These are phyloP conservation scores for Eledona agricola DNA, from an alignment of 2,888 invertebrate species.

Conservation along the genomic window DNA sequence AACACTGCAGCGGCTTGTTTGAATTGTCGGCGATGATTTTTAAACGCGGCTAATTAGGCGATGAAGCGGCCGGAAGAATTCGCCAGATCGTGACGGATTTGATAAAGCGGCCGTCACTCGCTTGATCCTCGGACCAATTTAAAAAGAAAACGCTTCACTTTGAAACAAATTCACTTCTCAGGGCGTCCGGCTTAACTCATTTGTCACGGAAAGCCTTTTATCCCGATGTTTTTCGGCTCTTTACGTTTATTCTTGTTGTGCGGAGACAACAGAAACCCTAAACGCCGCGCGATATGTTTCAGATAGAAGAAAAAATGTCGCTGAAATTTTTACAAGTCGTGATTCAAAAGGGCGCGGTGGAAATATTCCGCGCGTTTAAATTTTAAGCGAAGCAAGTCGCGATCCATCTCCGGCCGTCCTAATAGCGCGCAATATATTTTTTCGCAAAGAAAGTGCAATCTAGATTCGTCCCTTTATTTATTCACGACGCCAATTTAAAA, in stretches of 20 bases:
- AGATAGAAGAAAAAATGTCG: no score
- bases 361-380: no score
- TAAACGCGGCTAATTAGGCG: slow-evolving; percentile 27
- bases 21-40: slow-evolving; percentile 29
- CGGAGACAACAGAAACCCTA: no score
- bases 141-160: slow-evolving; percentile 33
- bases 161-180: slow-evolving; percentile 42
- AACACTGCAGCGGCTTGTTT: slow-evolving; percentile 24
- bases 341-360: no score
- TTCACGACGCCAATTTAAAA: slow-evolving; percentile 22
- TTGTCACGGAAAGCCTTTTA: slow-evolving; percentile 42
- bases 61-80: not conserved
- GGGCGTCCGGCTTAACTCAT: slow-evolving; percentile 40
- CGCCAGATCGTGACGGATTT: slow-evolving; percentile 9
- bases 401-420: no score
- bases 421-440: no score
- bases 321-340: no score
- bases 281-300: no score
- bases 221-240: slow-evolving; percentile 21
- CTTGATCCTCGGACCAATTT: slow-evolving; percentile 24
- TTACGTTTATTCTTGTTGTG: slow-evolving; percentile 18
- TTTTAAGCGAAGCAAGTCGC: no score
- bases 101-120: slow-evolving; percentile 21
- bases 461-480: slow-evolving; percentile 27
- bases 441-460: no score